Percentiles rank a stretch among this genome's conserved stretches.
Conservation (phyloP, 1,140 invertebrate species). For the Zeugodacus cucurbitae region DNA sequence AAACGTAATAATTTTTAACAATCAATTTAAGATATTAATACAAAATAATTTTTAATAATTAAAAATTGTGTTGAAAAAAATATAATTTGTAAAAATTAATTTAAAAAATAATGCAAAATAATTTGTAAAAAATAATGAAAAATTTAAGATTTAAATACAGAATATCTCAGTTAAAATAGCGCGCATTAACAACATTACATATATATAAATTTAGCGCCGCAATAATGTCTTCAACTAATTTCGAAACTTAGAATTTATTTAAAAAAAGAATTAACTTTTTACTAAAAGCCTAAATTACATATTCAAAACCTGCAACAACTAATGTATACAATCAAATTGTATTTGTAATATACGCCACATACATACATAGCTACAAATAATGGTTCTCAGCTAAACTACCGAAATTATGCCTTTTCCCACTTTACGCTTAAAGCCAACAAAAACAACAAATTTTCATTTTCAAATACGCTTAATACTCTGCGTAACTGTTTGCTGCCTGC, state of each 20-base stretch:
- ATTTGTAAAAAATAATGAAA: too few relatives aligned
- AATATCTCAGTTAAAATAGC: not conserved
- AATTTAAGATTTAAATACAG: too few relatives aligned
- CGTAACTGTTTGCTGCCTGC: not conserved
- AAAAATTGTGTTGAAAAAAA: too few relatives aligned
- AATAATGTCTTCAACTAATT: not conserved
- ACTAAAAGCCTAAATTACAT: not conserved
- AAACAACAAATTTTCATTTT: not conserved
- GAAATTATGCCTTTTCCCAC: not conserved
- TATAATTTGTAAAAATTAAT: too few relatives aligned
- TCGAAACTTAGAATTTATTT: not conserved
- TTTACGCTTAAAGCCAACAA: not conserved
- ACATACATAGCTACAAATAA: not conserved
- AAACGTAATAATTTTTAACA: too few relatives aligned
- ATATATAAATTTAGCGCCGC: not conserved
- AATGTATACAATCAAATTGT: not conserved
- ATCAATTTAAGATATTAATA: too few relatives aligned
- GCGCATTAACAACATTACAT: not conserved
- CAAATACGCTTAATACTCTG: not conserved
- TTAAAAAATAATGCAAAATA: too few relatives aligned
- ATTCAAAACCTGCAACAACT: not conserved
- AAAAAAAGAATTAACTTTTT: not conserved
- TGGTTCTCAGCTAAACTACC: slow-evolving; percentile 11
- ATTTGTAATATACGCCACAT: not conserved
- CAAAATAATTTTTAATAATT: too few relatives aligned